Percentiles rank a stretch among this genome's conserved stretches.
Evolutionary conservation across 2,113 vertebrate genomes (phyloP).

Genomic region (Nothobranchius furzeri): DNA sequence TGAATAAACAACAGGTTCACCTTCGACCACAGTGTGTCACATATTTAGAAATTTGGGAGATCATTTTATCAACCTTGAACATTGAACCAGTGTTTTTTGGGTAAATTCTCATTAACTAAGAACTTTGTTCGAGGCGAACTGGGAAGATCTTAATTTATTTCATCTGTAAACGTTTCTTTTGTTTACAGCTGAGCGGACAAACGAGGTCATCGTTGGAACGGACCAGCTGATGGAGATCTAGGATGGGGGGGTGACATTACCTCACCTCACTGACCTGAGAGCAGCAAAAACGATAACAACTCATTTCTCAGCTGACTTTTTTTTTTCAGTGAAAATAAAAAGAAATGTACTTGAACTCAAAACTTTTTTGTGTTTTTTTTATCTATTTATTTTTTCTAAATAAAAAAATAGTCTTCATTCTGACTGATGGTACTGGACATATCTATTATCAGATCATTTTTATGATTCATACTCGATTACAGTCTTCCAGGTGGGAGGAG

Average conservation of each 20-base stretch:
- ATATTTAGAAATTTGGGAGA: too few species aligned
- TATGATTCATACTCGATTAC: slow-evolving; percentile 31
- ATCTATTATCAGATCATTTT: slow-evolving; percentile 35
- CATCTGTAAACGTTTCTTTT: slow-evolving; percentile 23
- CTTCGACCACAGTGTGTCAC: too few species aligned
- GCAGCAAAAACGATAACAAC: slow-evolving; percentile 25
- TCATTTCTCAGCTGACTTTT: slow-evolving; percentile 34
- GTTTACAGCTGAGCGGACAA: slow-evolving; percentile 89
- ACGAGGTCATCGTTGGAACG: slow-evolving; percentile 95
- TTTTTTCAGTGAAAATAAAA: slow-evolving; percentile 78
- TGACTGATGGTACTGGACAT: background rate
- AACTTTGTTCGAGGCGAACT: too few species aligned
- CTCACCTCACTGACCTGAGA: slow-evolving; percentile 24
- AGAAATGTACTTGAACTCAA: slow-evolving; percentile 61
- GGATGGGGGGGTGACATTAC: background rate
- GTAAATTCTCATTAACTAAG: too few species aligned
- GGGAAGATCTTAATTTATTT: too few species aligned
- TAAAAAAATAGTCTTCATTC: background rate
- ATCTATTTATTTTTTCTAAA: background rate
- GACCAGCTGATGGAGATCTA: slow-evolving; percentile 99
- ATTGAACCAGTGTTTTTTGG: too few species aligned
- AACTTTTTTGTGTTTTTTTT: slow-evolving; percentile 4
- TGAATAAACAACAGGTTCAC: too few species aligned
- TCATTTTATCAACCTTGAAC: too few species aligned
- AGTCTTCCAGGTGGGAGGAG: slow-evolving; percentile 32